Evolutionary conservation across 2,113 vertebrate genomes (phyloP), one percentile per base, ranked within the genome.

Genomic region (Corythornis cristatus): DNA sequence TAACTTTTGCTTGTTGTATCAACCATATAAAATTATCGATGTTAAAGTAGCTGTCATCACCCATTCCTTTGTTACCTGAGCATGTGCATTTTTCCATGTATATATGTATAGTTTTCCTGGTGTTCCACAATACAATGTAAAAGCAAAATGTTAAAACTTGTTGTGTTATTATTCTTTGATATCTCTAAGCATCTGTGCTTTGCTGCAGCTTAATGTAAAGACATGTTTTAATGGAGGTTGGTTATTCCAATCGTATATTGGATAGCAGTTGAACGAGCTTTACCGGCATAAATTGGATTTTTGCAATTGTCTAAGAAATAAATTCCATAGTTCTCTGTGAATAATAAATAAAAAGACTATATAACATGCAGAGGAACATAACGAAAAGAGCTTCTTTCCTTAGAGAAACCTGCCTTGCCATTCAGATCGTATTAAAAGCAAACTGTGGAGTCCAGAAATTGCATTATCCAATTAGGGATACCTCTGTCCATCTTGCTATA

Each of bases 341-440:
- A 89, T 92, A 94, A 85, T 80, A 83, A 93, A 92, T 70, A 93
- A 75, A 92, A 90, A 70, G 29, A 45, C 56, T 84, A 29, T 76
- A 46, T 45, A 60, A 46, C 51, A 42, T 79, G 54, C 46, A 42
- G 72, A 71, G 76, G 75, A 90, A 75, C 50, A 68, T 83, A 86
- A 85, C 42, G 81, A 85, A 87, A 64, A 83, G 45, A 70, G 12
- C 33, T 90, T 21, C n/a, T 66, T 71, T 73, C 28, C 60, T 74
- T 18, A 88, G 60, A 46, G 57, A 62, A 90, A 18, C 45, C 71
- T 81, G 23, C 58, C 25, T 26, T 4, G n/a, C 62, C 26, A 42
- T 73, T 92, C 85, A 58, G 48, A 31, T 50, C 53, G 29, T 70
- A 75, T 78, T 89, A 84, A 89, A 83, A 85, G 31, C 53, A 85